Evolutionary conservation across 2,113 vertebrate genomes (phyloP).

Genomic region (Poeciliopsis occidentalis): DNA sequence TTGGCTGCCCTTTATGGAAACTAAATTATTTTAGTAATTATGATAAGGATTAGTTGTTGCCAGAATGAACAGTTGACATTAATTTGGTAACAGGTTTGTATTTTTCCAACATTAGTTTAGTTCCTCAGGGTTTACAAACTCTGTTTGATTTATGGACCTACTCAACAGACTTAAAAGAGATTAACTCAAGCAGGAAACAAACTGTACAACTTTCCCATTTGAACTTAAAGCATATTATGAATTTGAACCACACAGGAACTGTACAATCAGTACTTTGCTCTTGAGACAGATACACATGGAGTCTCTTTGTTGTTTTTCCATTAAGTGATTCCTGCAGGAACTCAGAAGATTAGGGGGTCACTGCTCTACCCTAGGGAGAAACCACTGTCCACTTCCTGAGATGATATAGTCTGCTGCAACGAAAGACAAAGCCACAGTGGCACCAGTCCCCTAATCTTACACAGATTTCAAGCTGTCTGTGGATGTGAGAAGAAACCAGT

Average conservation of each 20-base stretch:
- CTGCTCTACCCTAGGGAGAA: constrained; percentile 28
- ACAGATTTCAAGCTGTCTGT: constrained; percentile 55
- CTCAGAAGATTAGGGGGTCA: constrained; percentile 45
- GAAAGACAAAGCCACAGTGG: constrained; percentile 49
- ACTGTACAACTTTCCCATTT: neutral
- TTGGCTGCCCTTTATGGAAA: too few species aligned
- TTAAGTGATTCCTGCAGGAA: constrained; percentile 12
- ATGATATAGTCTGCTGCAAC: constrained; percentile 33
- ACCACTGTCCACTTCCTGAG: constrained; percentile 51
- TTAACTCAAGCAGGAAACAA: constrained; percentile 13
- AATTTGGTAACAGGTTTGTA: constrained; percentile 62
- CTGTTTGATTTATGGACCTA: neutral
- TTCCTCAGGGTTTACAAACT: neutral
- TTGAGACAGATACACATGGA: neutral
- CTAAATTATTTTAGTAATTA: constrained; percentile 48
- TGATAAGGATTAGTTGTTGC: constrained; percentile 49
- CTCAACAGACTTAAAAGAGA: neutral
- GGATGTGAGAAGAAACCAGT: constrained; percentile 54
- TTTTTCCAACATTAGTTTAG: constrained; percentile 35
- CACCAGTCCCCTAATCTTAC: constrained; percentile 66
- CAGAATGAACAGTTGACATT: too few species aligned
- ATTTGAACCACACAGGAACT: constrained; percentile 10
- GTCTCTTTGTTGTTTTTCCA: neutral
- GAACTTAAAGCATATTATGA: constrained; percentile 8
- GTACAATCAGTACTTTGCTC: neutral